These are phyloP conservation scores for Origma solitaria DNA, from an alignment of 2,113 vertebrate species.

Conservation along the genomic window DNA sequence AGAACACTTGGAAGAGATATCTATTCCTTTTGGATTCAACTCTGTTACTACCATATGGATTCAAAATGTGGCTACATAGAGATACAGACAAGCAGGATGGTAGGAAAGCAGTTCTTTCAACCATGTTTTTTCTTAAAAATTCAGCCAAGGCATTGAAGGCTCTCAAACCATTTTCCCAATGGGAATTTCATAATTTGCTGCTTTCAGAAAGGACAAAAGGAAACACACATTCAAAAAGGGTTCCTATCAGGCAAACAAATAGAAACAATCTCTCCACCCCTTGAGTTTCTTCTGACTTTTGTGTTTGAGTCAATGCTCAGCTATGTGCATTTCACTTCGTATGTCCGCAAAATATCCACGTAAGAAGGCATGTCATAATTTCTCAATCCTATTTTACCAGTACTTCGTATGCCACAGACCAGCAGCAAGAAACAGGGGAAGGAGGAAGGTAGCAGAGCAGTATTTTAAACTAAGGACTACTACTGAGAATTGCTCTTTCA, in stretches of 20 bases:
- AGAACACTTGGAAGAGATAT: neutral
- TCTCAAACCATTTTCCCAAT: neutral
- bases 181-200: neutral
- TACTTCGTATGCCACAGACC: neutral
- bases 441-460: neutral
- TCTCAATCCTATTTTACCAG: neutral
- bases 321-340: neutral
- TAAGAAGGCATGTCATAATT: neutral
- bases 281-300: neutral
- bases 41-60: neutral
- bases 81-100: neutral
- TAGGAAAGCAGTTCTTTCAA: neutral
- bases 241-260: neutral
- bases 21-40: neutral
- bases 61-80: neutral
- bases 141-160: neutral
- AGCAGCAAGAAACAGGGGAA: neutral
- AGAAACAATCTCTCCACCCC: neutral
- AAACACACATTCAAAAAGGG: neutral
- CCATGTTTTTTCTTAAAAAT: neutral
- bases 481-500: conserved; percentile 9
- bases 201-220: neutral
- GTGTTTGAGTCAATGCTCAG: neutral
- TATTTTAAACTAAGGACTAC: conserved; percentile 1
- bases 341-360: neutral